Evolutionary conservation across 2,113 vertebrate species (phyloP).

Genomic region (mouse (Mus musculus)): DNA sequence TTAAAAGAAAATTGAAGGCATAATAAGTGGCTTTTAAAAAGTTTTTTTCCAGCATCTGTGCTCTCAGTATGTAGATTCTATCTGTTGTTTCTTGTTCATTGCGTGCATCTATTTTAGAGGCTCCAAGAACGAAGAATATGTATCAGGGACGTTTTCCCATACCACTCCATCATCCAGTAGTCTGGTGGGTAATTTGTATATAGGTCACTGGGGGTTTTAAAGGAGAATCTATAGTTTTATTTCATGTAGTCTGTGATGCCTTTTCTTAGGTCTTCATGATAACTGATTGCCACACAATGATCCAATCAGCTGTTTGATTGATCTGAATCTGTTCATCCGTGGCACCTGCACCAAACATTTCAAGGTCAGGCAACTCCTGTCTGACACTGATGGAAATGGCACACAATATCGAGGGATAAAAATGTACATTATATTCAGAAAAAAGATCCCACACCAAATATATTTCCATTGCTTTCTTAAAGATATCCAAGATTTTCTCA

Average conservation of each 20-base stretch:
- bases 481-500: conserved; percentile 27
- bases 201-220: conserved; percentile 55
- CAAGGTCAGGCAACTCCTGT: conserved; percentile 74
- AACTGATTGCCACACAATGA: conserved; percentile 75
- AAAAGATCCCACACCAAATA: conserved; percentile 20
- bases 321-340: conserved; percentile 71
- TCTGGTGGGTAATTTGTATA: conserved; percentile 44
- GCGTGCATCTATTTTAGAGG: conserved; percentile 58
- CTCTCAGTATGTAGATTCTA: conserved; percentile 18
- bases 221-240: conserved; percentile 49
- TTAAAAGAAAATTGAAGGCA: conserved; percentile 52
- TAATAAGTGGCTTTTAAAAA: conserved; percentile 46
- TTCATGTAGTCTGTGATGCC: conserved; percentile 58
- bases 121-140: conserved; percentile 63
- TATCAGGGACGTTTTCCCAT: conserved; percentile 42
- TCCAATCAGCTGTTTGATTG: conserved; percentile 76
- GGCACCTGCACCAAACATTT: conserved; percentile 66
- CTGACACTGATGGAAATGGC: conserved; percentile 65
- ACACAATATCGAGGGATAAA: conserved; percentile 56
- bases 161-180: conserved; percentile 22
- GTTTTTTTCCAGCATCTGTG: neutral
- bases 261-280: conserved; percentile 57
- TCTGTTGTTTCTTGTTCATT: conserved; percentile 61
- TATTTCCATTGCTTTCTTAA: conserved; percentile 50
- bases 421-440: conserved; percentile 52